Percentiles rank a stretch among this genome's conserved stretches.
phyloP scores from a whole-genome alignment of 92 coral and sea anemone genomes.

The Pocillopora grandis region DNA sequence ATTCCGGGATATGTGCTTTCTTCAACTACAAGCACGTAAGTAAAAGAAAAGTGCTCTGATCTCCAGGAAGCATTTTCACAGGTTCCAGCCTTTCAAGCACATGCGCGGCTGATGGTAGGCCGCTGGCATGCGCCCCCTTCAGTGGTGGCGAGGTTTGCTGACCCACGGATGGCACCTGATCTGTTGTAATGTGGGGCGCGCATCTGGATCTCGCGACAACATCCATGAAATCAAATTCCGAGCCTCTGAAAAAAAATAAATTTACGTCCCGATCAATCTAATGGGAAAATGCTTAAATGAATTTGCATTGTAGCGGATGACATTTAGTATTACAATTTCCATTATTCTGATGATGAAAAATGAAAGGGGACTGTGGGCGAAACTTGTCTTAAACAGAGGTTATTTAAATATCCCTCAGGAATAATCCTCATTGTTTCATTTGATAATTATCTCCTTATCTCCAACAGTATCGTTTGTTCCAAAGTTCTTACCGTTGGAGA shows the following conservation, averaged over 20 bases:
- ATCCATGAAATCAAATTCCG: slow-evolving; percentile 27
- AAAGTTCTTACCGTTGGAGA: slow-evolving; percentile 23
- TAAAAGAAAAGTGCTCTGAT: neutral
- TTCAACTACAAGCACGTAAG: neutral
- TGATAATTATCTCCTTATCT: too few species aligned
- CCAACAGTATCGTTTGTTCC: neutral
- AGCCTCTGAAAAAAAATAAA: slow-evolving; percentile 16
- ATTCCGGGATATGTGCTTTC: neutral
- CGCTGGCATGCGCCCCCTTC: neutral
- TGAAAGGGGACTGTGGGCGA: too few species aligned
- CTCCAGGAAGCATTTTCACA: neutral
- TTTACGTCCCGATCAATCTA: neutral
- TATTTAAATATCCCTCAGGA: too few species aligned
- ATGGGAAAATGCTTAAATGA: too few species aligned
- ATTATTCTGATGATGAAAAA: too few species aligned
- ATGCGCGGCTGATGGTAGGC: neutral
- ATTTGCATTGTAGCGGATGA: too few species aligned
- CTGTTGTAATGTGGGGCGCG: slow-evolving; percentile 42
- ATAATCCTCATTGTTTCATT: too few species aligned
- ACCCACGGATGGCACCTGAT: slow-evolving; percentile 38
- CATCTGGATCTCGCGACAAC: slow-evolving; percentile 33
- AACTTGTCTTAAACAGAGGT: too few species aligned
- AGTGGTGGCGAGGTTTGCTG: neutral
- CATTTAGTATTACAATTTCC: too few species aligned
- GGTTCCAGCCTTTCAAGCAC: neutral